Percentiles rank a stretch among this genome's conserved stretches.
phyloP scores from a whole-genome alignment of 2,113 vertebrate genomes.

The Rhombomys opimus region DNA sequence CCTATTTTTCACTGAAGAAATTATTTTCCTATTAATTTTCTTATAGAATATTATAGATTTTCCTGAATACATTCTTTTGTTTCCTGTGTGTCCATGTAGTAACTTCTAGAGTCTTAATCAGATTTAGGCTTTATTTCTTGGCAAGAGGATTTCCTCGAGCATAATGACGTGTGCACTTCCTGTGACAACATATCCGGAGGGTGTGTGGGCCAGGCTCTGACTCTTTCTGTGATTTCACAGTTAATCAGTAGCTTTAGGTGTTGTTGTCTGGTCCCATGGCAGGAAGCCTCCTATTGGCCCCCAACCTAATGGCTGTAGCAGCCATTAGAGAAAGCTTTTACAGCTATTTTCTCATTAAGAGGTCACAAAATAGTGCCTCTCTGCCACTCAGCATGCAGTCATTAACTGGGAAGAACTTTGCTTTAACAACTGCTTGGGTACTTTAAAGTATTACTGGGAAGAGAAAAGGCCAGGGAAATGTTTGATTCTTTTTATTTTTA shows the following conservation, averaged over 20 bases:
- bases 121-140: neutral
- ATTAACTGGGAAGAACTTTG: neutral
- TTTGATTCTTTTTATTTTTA: conserved; percentile 32
- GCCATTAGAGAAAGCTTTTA: conserved; percentile 40
- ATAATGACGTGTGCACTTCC: neutral
- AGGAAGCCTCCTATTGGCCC: neutral
- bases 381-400: neutral
- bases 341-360: conserved; percentile 58
- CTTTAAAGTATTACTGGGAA: neutral
- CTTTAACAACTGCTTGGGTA: neutral
- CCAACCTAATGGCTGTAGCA: conserved; percentile 8
- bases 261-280: neutral
- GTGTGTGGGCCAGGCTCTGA: neutral
- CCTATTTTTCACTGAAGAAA: neutral
- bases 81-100: neutral
- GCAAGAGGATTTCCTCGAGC: neutral
- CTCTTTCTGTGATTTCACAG: conserved; percentile 5
- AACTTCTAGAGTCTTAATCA: neutral
- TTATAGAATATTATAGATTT: neutral
- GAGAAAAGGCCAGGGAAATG: neutral
- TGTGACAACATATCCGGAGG: neutral
- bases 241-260: neutral
- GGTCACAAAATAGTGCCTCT: conserved; percentile 15
- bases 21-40: neutral
- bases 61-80: neutral